These are phyloP conservation scores for Chydorus sphaericus DNA, from an alignment of 2,888 invertebrate genomes.

Conservation along the genomic window DNA sequence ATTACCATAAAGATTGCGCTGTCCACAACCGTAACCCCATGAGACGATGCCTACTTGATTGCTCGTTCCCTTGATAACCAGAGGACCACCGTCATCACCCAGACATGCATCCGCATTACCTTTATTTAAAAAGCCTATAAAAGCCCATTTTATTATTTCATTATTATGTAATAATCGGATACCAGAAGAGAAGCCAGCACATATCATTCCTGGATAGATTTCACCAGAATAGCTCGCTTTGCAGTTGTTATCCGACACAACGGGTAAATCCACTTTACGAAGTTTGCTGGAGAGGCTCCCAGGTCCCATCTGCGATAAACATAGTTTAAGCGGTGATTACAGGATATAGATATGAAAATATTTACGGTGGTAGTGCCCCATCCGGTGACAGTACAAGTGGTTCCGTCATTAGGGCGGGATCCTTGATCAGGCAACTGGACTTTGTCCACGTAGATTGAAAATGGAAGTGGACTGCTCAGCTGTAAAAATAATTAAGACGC, in stretches of 20 bases:
- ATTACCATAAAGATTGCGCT: background rate
- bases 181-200: too few relatives aligned
- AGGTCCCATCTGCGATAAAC: too few relatives aligned
- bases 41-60: background rate
- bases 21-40: background rate
- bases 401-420: conserved; percentile 20
- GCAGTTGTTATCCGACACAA: background rate
- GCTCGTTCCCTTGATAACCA: too few relatives aligned
- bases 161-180: too few relatives aligned
- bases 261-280: background rate
- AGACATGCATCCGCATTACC: background rate
- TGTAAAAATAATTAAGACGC: background rate
- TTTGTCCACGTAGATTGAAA: conserved; percentile 40
- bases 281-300: background rate
- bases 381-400: conserved; percentile 31
- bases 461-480: conserved; percentile 28
- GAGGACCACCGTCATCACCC: background rate
- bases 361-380: conserved; percentile 35
- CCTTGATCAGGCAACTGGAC: conserved; percentile 27
- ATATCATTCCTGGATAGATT: background rate
- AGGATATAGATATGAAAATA: too few relatives aligned
- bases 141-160: background rate
- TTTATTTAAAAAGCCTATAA: background rate
- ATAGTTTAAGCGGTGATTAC: too few relatives aligned
- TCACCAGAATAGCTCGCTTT: background rate